phyloP scores from a whole-genome alignment of 1,140 invertebrate species.

The Nixonia krombeini region DNA sequence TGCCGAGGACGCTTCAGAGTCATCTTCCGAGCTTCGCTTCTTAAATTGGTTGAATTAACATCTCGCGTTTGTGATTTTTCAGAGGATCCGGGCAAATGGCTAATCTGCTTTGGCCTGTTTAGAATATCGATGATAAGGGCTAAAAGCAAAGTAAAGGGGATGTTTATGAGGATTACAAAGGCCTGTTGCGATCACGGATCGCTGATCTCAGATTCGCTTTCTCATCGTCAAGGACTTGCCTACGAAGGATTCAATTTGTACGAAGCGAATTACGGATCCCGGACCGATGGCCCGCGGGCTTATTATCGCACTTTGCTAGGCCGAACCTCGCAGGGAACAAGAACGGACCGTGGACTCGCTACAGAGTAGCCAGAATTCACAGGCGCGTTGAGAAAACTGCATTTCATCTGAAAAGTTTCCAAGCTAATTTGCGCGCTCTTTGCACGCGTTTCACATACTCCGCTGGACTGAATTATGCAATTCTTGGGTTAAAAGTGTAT shows the following conservation, averaged over 20 bases:
- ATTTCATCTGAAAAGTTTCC: conserved; percentile 42
- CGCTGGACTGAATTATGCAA: conserved; percentile 19
- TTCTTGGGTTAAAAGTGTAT: too few species aligned
- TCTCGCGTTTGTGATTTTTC: background rate
- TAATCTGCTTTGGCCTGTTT: conserved; percentile 47
- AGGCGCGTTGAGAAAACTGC: conserved; percentile 45
- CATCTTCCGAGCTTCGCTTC: too few species aligned
- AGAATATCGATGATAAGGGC: conserved; percentile 39
- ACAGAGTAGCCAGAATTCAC: conserved; percentile 41
- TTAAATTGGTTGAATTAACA: background rate
- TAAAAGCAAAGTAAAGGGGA: conserved; percentile 52
- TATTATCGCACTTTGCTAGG: conserved; percentile 68
- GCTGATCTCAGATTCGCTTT: conserved; percentile 65
- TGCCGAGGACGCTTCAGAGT: too few species aligned
- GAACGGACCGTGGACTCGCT: conserved; percentile 40
- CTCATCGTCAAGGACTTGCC: conserved; percentile 61
- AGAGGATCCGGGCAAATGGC: conserved; percentile 42
- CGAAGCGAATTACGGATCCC: conserved; percentile 65
- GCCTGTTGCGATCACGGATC: conserved; percentile 62
- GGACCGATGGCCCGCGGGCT: conserved; percentile 66
- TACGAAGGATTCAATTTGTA: conserved; percentile 69
- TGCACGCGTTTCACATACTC: conserved; percentile 27
- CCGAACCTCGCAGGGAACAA: conserved; percentile 52
- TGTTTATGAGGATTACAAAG: conserved; percentile 55
- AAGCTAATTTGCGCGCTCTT: conserved; percentile 34